Evolutionary conservation across 1,140 invertebrate genomes (phyloP).

Genomic region (Saccostrea glomerata): DNA sequence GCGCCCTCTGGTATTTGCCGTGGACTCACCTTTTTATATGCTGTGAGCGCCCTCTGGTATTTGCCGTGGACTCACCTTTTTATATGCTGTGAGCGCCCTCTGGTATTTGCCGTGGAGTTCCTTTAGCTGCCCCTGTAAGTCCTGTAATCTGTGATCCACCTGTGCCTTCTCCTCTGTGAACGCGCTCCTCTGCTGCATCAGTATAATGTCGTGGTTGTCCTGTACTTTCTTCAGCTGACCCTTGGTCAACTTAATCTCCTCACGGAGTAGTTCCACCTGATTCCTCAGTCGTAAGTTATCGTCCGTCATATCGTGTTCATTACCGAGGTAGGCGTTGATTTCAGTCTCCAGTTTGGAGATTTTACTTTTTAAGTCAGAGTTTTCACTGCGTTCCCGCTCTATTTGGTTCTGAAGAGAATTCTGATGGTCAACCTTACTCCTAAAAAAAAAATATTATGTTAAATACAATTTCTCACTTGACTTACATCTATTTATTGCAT

Average conservation of each 20-base stretch:
- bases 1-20: constrained; percentile 69
- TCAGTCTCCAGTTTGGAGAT: constrained; percentile 71
- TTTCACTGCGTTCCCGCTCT: constrained; percentile 73
- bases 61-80: constrained; percentile 74
- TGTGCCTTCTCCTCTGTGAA: constrained; percentile 71
- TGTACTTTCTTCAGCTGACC: constrained; percentile 68
- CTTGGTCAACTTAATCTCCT: constrained; percentile 68
- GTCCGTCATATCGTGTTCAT: constrained; percentile 75
- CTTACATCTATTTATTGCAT: neutral
- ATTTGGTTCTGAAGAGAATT: constrained; percentile 69
- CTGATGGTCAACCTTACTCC: constrained; percentile 69
- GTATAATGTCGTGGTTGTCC: constrained; percentile 68
- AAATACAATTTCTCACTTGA: neutral
- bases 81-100: constrained; percentile 67
- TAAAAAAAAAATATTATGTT: constrained; percentile 53
- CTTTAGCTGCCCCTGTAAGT: constrained; percentile 70
- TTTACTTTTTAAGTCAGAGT: constrained; percentile 71
- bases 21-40: constrained; percentile 67
- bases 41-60: constrained; percentile 66
- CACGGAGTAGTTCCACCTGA: constrained; percentile 68
- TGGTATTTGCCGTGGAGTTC: constrained; percentile 68
- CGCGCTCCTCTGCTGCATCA: constrained; percentile 68
- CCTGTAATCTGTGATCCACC: constrained; percentile 69
- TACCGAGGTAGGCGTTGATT: constrained; percentile 60
- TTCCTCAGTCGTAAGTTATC: constrained; percentile 73